Evolutionary conservation across 2,888 invertebrate species (phyloP), one percentile per base, ranked within the genome.

Genomic region (Mimas tiliae): DNA sequence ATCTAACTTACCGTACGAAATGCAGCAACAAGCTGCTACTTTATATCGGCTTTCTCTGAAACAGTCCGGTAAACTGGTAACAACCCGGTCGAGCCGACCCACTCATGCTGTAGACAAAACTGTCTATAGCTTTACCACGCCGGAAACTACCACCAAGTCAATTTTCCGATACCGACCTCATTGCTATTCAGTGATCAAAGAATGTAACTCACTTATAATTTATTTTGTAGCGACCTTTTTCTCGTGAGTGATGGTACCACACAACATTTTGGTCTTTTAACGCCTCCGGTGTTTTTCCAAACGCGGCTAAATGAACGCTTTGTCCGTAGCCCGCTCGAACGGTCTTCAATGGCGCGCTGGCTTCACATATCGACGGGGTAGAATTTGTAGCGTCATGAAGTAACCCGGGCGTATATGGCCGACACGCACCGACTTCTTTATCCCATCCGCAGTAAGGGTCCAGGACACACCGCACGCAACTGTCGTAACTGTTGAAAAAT

Each of bases 401-500:
- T 9, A 95, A 82, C 1, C 91, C 94, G 8, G 94, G 94, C n/a
- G 90, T 87, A 81, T 95, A 95, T 0, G 94, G 94, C 64, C 94
- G 93, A 80, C 95, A 95, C 12, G 91, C 89, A 0, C 93, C 94
- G 0, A 93, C 90, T 77, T 95, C 94, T 75, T 95, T 95, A 78
- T 95, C 95, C 96, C 96, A 96, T n/a, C 95, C 95, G 77, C 96
- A 96, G 79, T 96, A 95, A 0, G 96, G 96, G 78, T 96, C 96
- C 67, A 95, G 86, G 14, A 95, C 94, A 81, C 96, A 96, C 6
- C 95, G 93, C 7, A 95, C 88, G 82, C 96, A 96, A 73, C 94
- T 95, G 81, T 95, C 94, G 79, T 95, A 95, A 55, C 95, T 66
- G 66, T 53, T 63, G 53, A 66, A 66, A 66, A 66, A 66, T 66